Base-by-base conservation (phyloP, 2,888 invertebrate genomes). In the Lymantria dispar region DNA sequence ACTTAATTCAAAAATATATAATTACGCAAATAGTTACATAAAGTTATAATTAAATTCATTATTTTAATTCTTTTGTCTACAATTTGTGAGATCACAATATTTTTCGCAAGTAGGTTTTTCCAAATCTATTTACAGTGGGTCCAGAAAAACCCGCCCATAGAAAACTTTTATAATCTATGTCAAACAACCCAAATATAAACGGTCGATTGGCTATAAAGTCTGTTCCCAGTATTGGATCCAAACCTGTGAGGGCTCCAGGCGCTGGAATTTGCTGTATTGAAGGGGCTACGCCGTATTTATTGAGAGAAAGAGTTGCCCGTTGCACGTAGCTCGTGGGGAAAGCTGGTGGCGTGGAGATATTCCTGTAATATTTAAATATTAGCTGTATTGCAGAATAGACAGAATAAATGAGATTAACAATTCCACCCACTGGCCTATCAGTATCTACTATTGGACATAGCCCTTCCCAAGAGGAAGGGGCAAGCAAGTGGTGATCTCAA, bases 301-400 rank as follows among this genome's bases (percentile, higher is more conserved):
- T 49, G 0, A 72, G 10, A 0, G 54, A 54, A 0, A 68, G 22
- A 0, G 68, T 62, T 0, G 58, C 62, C 1, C 64, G 58, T 2
- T 73, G 70, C 1, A 66, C 12, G 45, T 56, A 65, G 13, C 57
- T 60, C 36, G 60, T 61, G 0, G 70, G 70, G 3, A 58, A 5
- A 0, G 65, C 64, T 8, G 69, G 45, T 0, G 74, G 74, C 1
- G 60, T 12, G 1, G 73, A 73, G 36, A 71, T 64, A 47, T 68
- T 62, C 46, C 70, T 73, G 62, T 40, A 14, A 40, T 14, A n/a
- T 38, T 38, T 22, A 22, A 22, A 22, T 5, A 22, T 5, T 22
- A 2, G 22, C 5, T n/a, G n/a, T n/a, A n/a, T 22, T 22, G 22
- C 2, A 22, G 22, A 22, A 22, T 22, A 22, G 22, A 22, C 5